phyloP scores from a whole-genome alignment of 2,113 vertebrate genomes.

The Artemisiospiza belli region DNA sequence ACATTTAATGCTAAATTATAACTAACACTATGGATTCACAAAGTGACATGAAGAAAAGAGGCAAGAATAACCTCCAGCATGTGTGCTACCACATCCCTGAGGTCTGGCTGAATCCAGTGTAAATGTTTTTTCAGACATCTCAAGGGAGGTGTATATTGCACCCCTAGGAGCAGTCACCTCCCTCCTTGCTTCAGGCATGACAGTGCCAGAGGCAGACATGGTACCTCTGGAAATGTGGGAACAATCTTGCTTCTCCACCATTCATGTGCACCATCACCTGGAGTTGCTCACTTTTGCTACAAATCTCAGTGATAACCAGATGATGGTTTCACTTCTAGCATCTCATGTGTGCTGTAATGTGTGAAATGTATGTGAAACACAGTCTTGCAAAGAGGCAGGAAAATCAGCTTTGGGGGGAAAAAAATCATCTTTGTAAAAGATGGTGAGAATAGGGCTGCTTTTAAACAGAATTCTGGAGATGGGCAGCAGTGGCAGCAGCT shows the following conservation, averaged over 20 bases:
- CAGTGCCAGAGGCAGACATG: not conserved
- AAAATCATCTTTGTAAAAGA: not conserved
- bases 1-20: not conserved
- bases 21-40: not conserved
- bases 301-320: not conserved
- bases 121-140: not conserved
- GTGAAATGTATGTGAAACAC: not conserved
- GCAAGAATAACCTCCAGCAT: not conserved
- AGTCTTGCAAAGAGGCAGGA: not conserved
- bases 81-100: not conserved
- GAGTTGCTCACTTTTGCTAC: not conserved
- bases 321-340: not conserved
- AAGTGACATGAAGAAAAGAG: not conserved
- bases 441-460: not conserved
- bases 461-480: not conserved
- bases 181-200: not conserved
- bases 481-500: not conserved
- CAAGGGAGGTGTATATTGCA: not conserved
- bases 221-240: not conserved
- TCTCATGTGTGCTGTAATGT: not conserved
- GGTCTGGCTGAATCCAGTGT: not conserved
- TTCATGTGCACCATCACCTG: not conserved
- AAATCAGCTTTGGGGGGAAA: not conserved
- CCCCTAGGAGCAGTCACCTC: not conserved
- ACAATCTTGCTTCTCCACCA: not conserved